A percentile compares a stretch with the other conserved stretches of the same genome.
These are phyloP conservation scores for Anas platyrhynchos DNA, from an alignment of 2,113 vertebrate genomes.

Conservation along the genomic window DNA sequence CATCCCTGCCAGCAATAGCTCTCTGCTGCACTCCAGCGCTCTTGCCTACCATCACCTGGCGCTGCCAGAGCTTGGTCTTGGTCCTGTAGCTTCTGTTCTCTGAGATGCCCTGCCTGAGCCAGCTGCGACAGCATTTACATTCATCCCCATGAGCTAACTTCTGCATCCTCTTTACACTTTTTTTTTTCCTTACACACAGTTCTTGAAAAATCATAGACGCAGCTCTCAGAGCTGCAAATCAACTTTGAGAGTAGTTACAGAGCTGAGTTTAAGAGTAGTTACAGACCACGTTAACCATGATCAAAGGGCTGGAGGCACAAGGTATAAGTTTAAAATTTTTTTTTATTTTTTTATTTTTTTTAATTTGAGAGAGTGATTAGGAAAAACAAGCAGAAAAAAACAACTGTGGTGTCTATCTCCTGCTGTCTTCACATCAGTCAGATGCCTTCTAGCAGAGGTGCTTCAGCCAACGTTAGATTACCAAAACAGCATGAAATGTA, in stretches of 20 bases:
- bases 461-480: neutral
- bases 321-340: neutral
- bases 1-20: constrained; percentile 34
- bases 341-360: no score
- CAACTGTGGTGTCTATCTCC: neutral
- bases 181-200: neutral
- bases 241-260: neutral
- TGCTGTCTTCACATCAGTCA: neutral
- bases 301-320: neutral
- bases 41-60: constrained; percentile 4
- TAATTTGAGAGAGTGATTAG: neutral
- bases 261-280: neutral
- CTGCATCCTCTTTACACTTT: neutral
- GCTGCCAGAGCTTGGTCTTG: neutral
- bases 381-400: neutral
- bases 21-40: constrained; percentile 17
- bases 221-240: neutral
- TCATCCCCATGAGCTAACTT: neutral
- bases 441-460: neutral
- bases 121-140: neutral
- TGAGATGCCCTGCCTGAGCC: neutral
- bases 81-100: neutral
- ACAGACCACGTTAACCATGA: neutral
- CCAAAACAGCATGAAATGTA: neutral
- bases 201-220: neutral